A percentile compares a stretch with the other conserved stretches of the same genome.
phyloP scores from a whole-genome alignment of 2,797 vertebrate species.

The Denticeps clupeoides region DNA sequence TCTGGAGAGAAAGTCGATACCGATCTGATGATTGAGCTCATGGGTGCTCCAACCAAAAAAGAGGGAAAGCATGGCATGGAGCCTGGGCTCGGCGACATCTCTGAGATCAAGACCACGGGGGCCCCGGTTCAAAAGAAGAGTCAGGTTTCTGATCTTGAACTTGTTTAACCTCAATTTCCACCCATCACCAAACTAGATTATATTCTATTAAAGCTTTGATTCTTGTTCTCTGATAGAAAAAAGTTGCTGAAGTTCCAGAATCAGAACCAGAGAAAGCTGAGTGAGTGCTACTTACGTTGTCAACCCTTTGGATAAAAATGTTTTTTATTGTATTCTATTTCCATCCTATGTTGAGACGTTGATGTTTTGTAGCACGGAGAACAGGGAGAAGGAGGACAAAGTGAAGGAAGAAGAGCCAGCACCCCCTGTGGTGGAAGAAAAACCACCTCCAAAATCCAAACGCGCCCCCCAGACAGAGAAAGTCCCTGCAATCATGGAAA shows the following conservation, averaged over 20 bases:
- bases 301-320: background rate
- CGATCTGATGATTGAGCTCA: constrained; percentile 74
- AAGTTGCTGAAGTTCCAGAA: constrained; percentile 68
- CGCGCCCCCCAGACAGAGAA: constrained; percentile 64
- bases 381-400: constrained; percentile 84
- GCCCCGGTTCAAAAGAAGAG: constrained; percentile 38
- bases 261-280: constrained; percentile 84
- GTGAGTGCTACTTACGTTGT: constrained; percentile 61
- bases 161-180: background rate
- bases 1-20: constrained; percentile 65
- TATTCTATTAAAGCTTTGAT: too few relatives aligned
- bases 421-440: constrained; percentile 58
- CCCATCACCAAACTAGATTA: too few relatives aligned
- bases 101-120: constrained; percentile 55
- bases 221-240: constrained; percentile 14
- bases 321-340: background rate
- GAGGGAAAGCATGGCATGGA: constrained; percentile 81
- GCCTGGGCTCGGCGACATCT: constrained; percentile 82
- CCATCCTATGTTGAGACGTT: background rate
- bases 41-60: constrained; percentile 64
- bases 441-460: constrained; percentile 59
- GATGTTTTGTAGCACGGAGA: constrained; percentile 66
- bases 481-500: constrained; percentile 78
- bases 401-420: constrained; percentile 67
- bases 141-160: constrained; percentile 21